These are phyloP conservation scores for Neopelma chrysocephalum DNA, from an alignment of 2,797 vertebrate species.

Conservation along the genomic window DNA sequence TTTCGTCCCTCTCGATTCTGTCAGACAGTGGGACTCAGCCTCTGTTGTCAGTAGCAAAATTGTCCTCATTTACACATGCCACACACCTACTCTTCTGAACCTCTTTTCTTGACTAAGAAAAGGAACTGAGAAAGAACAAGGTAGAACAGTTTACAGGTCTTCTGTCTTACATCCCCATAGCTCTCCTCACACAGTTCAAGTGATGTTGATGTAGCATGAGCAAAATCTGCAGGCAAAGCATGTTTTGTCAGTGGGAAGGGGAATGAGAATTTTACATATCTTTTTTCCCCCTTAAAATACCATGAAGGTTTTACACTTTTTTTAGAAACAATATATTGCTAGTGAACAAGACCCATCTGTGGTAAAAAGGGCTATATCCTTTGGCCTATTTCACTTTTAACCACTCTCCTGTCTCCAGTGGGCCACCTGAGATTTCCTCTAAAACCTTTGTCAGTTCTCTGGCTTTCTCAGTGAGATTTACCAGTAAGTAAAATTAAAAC, in stretches of 20 bases:
- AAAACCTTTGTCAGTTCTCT: neutral
- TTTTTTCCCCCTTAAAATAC: neutral
- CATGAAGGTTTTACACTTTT: neutral
- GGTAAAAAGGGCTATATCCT: neutral
- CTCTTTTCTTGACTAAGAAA: neutral
- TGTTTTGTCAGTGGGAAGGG: neutral
- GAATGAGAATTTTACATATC: neutral
- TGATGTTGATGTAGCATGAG: neutral
- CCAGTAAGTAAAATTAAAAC: neutral
- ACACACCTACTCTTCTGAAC: neutral
- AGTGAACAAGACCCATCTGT: accelerated
- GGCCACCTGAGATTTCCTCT: neutral
- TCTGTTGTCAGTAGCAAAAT: neutral
- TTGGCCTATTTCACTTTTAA: neutral
- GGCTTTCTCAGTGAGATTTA: neutral
- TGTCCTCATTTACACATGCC: neutral
- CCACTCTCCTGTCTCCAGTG: neutral
- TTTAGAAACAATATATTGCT: neutral
- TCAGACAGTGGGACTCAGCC: neutral
- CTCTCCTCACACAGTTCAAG: neutral
- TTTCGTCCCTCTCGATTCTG: neutral
- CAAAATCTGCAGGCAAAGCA: neutral
- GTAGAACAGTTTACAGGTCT: neutral
- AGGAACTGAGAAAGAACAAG: neutral
- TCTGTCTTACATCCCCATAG: neutral